Evolutionary conservation across 2,113 vertebrate species (phyloP).

Genomic region (Stercorarius parasiticus): DNA sequence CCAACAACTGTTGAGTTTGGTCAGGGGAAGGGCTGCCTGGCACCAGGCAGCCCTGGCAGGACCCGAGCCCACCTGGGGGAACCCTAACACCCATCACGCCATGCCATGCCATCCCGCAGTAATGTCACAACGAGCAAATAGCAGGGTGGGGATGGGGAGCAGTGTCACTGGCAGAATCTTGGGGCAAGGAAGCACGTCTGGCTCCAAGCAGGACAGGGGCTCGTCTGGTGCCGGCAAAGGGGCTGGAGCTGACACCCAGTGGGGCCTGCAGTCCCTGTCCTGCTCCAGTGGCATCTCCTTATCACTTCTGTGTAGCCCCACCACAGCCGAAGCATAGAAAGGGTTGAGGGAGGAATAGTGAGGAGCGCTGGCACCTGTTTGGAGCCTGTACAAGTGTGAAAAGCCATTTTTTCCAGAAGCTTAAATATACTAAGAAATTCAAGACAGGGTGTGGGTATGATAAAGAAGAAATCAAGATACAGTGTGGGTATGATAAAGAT

Average conservation of each 20-base stretch:
- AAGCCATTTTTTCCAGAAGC: not conserved
- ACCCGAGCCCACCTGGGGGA: not conserved
- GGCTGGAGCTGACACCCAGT: too few relatives aligned
- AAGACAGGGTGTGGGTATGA: not conserved
- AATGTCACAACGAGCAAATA: rapidly evolving
- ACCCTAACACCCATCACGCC: not conserved
- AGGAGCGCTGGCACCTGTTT: too few relatives aligned
- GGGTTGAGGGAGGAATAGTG: not conserved
- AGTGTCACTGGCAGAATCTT: rapidly evolving
- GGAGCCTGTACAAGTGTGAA: not conserved
- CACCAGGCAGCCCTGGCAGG: rapidly evolving
- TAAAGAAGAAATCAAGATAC: not conserved
- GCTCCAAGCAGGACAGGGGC: too few relatives aligned
- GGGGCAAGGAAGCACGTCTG: rapidly evolving
- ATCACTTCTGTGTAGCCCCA: rapidly evolving
- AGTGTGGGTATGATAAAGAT: not conserved
- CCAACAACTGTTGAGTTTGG: rapidly evolving
- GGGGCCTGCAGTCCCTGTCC: rapidly evolving
- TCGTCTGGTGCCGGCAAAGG: too few relatives aligned
- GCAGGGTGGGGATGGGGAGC: too few relatives aligned
- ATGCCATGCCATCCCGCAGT: rapidly evolving
- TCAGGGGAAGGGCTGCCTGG: rapidly evolving
- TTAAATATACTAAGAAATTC: not conserved
- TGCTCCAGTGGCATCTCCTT: too few relatives aligned
- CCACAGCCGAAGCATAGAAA: rapidly evolving